phyloP scores from a whole-genome alignment of 2,797 vertebrate species.

The Pempheris klunzingeri region DNA sequence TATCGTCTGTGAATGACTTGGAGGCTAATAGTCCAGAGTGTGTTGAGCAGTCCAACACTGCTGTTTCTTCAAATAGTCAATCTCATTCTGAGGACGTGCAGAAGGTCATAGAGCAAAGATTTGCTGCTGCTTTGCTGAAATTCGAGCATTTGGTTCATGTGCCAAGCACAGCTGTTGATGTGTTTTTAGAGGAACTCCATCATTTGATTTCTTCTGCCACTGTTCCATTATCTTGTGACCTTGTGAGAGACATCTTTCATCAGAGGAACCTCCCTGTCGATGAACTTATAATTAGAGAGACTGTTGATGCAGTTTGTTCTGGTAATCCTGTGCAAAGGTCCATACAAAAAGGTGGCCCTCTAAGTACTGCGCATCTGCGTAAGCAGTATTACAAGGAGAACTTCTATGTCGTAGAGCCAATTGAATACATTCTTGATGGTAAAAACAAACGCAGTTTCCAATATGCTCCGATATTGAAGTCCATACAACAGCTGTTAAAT shows the following conservation, averaged over 20 bases:
- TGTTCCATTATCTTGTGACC: constrained; percentile 31
- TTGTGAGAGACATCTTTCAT: constrained; percentile 32
- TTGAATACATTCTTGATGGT: no score
- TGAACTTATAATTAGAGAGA: constrained; percentile 13
- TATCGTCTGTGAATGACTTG: neutral
- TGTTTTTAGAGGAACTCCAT: neutral
- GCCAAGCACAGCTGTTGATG: neutral
- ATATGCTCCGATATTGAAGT: neutral
- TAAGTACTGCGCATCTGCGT: neutral
- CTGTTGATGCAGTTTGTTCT: constrained; percentile 16
- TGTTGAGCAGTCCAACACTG: neutral
- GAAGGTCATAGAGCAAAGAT: neutral
- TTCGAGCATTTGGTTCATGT: constrained; percentile 23
- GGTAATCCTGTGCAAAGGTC: constrained; percentile 29
- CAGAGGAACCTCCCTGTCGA: constrained; percentile 36
- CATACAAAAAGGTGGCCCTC: neutral
- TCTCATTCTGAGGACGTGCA: constrained; percentile 3
- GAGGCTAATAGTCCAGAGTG: neutral
- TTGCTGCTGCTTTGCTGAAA: constrained; percentile 8
- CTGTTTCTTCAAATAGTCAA: neutral
- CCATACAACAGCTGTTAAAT: neutral
- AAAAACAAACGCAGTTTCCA: neutral
- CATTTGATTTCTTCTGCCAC: constrained; percentile 24
- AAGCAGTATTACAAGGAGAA: neutral
- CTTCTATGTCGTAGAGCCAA: neutral